Conservation (phyloP, 2,797 vertebrate species). For the Myioborus miniatus region DNA sequence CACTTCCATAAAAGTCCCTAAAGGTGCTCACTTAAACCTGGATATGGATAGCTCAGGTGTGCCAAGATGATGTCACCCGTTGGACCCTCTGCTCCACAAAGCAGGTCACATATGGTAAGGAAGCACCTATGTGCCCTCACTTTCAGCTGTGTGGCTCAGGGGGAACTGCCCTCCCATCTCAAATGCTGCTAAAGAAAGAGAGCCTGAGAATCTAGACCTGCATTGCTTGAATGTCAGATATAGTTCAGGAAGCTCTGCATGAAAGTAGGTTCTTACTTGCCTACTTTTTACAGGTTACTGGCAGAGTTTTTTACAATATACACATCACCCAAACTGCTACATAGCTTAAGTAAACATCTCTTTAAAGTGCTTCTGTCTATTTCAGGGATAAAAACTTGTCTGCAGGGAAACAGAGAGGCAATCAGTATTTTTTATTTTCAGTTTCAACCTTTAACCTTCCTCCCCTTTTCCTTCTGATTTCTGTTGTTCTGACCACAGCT, state of each 20-base stretch:
- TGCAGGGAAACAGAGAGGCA: neutral
- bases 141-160: neutral
- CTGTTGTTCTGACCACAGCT: neutral
- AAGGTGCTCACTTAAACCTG: neutral
- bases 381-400: neutral
- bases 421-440: neutral
- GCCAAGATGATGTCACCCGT: neutral
- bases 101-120: neutral
- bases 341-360: neutral
- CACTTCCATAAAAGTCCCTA: neutral
- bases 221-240: neutral
- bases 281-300: neutral
- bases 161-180: neutral
- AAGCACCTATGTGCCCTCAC: neutral
- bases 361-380: neutral
- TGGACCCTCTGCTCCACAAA: fast-evolving
- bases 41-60: neutral
- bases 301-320: neutral
- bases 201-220: neutral
- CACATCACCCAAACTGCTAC: neutral
- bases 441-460: neutral
- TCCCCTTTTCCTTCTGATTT: neutral
- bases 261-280: neutral
- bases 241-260: neutral
- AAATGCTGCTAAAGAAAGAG: neutral